Base-by-base conservation (phyloP, 2,113 vertebrate genomes). In the Thermophis baileyi region DNA sequence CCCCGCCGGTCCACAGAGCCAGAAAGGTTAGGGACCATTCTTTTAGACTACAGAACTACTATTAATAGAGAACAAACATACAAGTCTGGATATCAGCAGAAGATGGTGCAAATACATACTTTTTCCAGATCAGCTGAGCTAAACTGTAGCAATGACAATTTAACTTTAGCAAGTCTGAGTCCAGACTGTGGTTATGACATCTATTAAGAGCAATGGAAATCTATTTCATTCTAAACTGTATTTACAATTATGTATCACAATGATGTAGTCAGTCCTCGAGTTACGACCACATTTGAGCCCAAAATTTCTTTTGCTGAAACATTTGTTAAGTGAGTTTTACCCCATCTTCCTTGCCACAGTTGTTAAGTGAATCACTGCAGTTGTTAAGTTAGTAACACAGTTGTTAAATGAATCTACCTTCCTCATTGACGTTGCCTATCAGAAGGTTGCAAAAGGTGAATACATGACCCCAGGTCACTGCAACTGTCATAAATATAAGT, bases 11-110 rank as follows among this genome's bases (percentile, higher is more conserved):
- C 30, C 1, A 30, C 30, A 69, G 12, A 69, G 30, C 63, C 12
- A 69, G 14, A 69, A 69, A 69, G 2, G 4, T 35, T 69, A 14
- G 5, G 63, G 63, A 69, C 14, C 63, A 35, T 5, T 69, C 30
- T 93, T 95, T 94, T 93, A 90, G 91, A 40, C 0, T 40, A 74
- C 27, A 44, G 9, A 54, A 54, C 69, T 46, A 93, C 16, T 90
- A 92, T 47, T 35, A 93, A 49, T 91, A 93, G 90, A 91, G 30
- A 96, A 91, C 74, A 87, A 87, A 87, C 93, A 91, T 92, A 35
- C 57, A 89, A 95, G 47, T 0, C 93, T 91, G 90, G 91, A 94
- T 91, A 95, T 69, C 94, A 69, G 89, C 35, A 25, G 4, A 55
- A 55, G 10, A 40, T 40, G 35, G 74, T 81, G 18, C 18, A 81